Conservation (phyloP, 2,888 invertebrate genomes). For the Pachymerium ferrugineum region DNA sequence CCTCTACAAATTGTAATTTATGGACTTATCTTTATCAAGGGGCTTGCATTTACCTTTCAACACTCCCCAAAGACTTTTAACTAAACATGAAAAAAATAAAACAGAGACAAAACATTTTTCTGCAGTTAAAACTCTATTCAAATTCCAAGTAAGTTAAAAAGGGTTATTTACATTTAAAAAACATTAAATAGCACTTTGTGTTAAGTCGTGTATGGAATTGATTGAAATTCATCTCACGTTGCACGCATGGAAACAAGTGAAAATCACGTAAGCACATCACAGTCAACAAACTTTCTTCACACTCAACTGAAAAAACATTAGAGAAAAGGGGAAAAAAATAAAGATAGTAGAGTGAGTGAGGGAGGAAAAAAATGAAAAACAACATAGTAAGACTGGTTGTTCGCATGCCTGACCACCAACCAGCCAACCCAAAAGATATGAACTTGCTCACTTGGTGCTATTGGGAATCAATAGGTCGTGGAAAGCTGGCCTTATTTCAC, state of each 20-base stretch:
- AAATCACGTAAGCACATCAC: background rate
- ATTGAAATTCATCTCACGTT: background rate
- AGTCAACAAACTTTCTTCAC: constrained; percentile 2
- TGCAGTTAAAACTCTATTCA: too few species aligned
- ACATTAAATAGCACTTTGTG: background rate
- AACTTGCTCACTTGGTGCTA: constrained; percentile 5
- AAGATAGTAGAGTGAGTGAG: too few species aligned
- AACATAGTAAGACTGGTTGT: background rate
- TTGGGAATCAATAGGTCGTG: constrained; percentile 24
- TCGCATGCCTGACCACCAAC: constrained; percentile 27
- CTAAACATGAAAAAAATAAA: background rate
- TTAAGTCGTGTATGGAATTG: too few species aligned
- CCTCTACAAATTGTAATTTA: background rate
- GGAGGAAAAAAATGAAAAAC: background rate
- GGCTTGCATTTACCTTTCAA: background rate
- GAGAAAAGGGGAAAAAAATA: background rate
- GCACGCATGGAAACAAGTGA: background rate
- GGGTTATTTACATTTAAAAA: background rate
- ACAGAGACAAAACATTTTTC: background rate
- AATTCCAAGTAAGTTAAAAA: too few species aligned
- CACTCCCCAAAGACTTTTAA: background rate
- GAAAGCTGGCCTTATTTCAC: constrained; percentile 17
- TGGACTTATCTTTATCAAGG: background rate
- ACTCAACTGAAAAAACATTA: background rate
- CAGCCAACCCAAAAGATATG: constrained; percentile 17